Base-by-base conservation (phyloP, 2,888 invertebrate species). In the Megastigmus dorsalis region DNA sequence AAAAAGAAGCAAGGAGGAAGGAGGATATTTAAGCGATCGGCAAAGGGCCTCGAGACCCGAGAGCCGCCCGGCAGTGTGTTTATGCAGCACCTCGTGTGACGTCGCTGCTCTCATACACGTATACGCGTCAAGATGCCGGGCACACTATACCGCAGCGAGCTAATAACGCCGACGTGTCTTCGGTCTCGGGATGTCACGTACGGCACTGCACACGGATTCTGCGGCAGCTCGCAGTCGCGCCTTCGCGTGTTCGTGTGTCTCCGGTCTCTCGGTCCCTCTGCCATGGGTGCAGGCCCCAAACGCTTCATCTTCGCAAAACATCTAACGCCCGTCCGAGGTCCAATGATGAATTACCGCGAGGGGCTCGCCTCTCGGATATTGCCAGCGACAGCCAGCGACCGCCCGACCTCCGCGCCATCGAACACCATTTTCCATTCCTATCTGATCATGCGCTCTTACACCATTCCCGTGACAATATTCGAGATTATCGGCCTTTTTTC, bases 311-410 rank as follows among this genome's bases (percentile, higher is more conserved):
- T 45, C 60, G 43, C 13, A 10, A 45, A 45, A 45, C 43, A 60
- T 60, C 60, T 60, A 60, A 45, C 60, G 60, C 43, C 45, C 59
- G 41, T 43, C 59, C 26, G 6, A n/a, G n/a, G 2, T 3, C 10
- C 60, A 60, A 60, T 60, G 60, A 60, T 60, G 60, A 60, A 60
- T 60, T 60, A 30, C 30, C 15, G 60, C 10, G 28, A 30, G 45
- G 43, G 1, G n/a, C 7, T 3, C 33, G 7, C 1, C 30, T 33
- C 55, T 36, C 20, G 36, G 3, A 36, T 18, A 33, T 41, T 41
- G n/a, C n/a, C n/a, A n/a, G n/a, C n/a, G n/a, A n/a, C n/a, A n/a
- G n/a, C n/a, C n/a, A n/a, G n/a, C n/a, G n/a, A n/a, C 13, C n/a
- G 41, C 41, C n/a, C n/a, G 10, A 3, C 3, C 3, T 41, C 4